Evolutionary conservation across 1,140 invertebrate genomes (phyloP).

Genomic region (Mya arenaria): DNA sequence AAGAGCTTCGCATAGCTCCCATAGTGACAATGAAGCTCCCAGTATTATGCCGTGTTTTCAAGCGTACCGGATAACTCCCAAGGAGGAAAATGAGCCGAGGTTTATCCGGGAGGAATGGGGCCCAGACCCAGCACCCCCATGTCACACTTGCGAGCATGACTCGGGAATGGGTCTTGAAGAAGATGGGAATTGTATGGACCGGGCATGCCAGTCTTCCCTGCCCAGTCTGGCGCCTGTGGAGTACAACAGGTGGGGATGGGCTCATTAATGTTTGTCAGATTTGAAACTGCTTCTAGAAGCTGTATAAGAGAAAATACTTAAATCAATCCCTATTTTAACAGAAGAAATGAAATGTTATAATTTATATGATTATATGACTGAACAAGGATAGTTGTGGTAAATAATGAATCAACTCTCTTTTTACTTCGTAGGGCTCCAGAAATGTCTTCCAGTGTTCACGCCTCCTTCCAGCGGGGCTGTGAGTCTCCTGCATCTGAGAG

Average conservation of each 20-base stretch:
- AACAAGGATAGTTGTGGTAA: too few relatives aligned
- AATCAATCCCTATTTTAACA: too few relatives aligned
- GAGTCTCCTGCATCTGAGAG: conserved; percentile 76
- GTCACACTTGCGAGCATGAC: conserved; percentile 40
- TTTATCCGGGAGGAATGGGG: conserved; percentile 53
- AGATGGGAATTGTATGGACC: conserved; percentile 77
- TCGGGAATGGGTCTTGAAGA: conserved; percentile 57
- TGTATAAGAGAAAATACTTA: too few relatives aligned
- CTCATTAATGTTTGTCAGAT: too few relatives aligned
- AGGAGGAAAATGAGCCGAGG: conserved; percentile 40
- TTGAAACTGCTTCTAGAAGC: too few relatives aligned
- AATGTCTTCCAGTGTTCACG: conserved; percentile 56
- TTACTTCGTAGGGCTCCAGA: conserved; percentile 29
- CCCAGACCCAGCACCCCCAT: conserved; percentile 51
- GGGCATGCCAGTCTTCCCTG: conserved; percentile 82
- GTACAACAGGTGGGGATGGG: background rate
- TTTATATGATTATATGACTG: too few relatives aligned
- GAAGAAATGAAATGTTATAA: too few relatives aligned
- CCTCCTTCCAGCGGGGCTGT: conserved; percentile 59
- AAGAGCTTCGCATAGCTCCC: conserved; percentile 56
- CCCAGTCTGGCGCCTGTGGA: conserved; percentile 79
- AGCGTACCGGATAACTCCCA: conserved; percentile 29
- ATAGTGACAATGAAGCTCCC: conserved; percentile 47
- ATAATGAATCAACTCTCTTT: too few relatives aligned
- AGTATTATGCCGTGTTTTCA: conserved; percentile 52